Percentiles rank a stretch among this genome's conserved stretches.
Conservation (phyloP, 2,888 invertebrate species). For the Diplazon laetatorius region DNA sequence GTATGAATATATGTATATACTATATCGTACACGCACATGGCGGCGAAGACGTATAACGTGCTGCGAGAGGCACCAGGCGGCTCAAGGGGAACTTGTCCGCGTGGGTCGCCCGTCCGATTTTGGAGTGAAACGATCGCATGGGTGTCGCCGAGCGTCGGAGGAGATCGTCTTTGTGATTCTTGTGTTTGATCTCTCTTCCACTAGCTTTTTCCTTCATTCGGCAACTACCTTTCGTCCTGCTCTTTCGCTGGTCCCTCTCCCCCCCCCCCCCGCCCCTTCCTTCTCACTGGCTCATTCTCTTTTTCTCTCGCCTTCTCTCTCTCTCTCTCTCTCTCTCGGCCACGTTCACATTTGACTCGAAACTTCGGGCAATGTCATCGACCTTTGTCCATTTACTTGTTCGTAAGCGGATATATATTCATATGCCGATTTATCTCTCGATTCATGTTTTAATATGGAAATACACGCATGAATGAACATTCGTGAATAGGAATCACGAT, state of each 20-base stretch:
- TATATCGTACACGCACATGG: too few relatives aligned
- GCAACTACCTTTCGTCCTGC: too few relatives aligned
- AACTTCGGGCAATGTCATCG: not conserved
- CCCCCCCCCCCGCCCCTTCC: not conserved
- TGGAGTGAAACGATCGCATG: slow-evolving; percentile 59
- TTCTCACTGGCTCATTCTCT: slow-evolving; percentile 11
- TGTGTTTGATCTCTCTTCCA: slow-evolving; percentile 30
- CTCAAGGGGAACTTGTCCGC: slow-evolving; percentile 63
- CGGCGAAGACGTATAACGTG: not conserved
- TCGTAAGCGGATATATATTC: not conserved
- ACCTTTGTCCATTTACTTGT: not conserved
- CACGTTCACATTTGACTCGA: not conserved
- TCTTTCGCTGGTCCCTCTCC: slow-evolving; percentile 19
- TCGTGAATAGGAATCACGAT: too few relatives aligned
- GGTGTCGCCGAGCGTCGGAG: slow-evolving; percentile 14
- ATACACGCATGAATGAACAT: too few relatives aligned
- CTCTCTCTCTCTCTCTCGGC: not conserved
- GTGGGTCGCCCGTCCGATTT: slow-evolving; percentile 68
- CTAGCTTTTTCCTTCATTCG: slow-evolving; percentile 16
- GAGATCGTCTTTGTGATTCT: slow-evolving; percentile 43
- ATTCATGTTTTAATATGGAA: not conserved
- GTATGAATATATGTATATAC: too few relatives aligned
- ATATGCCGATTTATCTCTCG: not conserved
- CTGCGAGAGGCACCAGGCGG: slow-evolving; percentile 11
- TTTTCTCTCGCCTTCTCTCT: not conserved